phyloP scores from a whole-genome alignment of 2,113 vertebrate species.

The Plectropomus leopardus region DNA sequence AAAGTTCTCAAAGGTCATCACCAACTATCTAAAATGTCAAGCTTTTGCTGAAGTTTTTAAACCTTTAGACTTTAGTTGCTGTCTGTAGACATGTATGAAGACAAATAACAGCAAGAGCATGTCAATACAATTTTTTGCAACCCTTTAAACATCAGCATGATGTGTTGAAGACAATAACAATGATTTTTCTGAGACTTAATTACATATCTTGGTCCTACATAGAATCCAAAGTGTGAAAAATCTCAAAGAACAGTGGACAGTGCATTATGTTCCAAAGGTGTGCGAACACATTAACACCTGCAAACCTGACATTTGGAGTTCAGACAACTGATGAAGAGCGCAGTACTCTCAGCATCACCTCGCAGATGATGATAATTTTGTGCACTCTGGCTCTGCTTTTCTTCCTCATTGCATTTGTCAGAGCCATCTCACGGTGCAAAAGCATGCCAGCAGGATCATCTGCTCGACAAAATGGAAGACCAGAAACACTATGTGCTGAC shows the following conservation, averaged over 20 bases:
- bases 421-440: background rate
- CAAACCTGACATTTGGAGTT: conserved; percentile 50
- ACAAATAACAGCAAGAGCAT: background rate
- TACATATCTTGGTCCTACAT: background rate
- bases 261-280: conserved; percentile 28
- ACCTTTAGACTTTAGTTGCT: background rate
- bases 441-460: conserved; percentile 1
- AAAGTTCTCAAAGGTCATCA: conserved; percentile 14
- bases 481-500: conserved; percentile 26
- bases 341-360: conserved; percentile 33
- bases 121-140: background rate
- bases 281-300: conserved; percentile 53
- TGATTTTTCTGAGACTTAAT: background rate
- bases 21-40: background rate
- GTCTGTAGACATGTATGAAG: background rate
- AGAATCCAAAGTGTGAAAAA: background rate
- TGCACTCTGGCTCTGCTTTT: conserved; percentile 25
- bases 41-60: background rate
- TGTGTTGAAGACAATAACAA: background rate
- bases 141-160: background rate
- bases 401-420: conserved; percentile 18
- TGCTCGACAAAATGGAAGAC: conserved; percentile 2
- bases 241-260: conserved; percentile 6
- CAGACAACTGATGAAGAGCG: conserved; percentile 51
- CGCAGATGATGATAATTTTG: conserved; percentile 3